Conservation (phyloP, 1,140 invertebrate species). For the Hyphantria cunea region DNA sequence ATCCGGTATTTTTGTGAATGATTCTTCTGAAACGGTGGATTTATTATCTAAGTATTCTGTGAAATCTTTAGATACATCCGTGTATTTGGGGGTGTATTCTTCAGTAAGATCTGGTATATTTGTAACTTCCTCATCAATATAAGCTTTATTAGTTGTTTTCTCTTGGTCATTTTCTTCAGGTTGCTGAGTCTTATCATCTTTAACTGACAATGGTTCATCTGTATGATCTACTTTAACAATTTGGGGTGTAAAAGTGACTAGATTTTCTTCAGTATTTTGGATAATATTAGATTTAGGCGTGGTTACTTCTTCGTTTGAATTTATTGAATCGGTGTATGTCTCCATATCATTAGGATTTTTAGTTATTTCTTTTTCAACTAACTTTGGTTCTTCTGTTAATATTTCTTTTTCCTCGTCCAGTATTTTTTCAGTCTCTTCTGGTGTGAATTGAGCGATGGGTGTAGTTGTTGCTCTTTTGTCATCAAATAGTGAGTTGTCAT, state of each 20-base stretch:
- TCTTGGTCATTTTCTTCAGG: neutral
- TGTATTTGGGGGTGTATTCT: neutral
- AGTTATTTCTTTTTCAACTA: neutral
- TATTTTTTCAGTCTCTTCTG: neutral
- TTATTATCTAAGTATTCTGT: neutral
- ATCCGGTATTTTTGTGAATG: neutral
- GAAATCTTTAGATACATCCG: neutral
- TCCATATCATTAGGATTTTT: slow-evolving; percentile 1
- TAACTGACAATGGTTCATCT: neutral
- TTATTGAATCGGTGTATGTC: neutral
- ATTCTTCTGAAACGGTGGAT: neutral
- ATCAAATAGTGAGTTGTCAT: neutral
- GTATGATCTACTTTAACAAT: neutral
- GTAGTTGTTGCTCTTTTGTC: neutral
- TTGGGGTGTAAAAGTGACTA: too few species aligned
- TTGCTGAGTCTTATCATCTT: neutral
- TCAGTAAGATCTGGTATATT: neutral
- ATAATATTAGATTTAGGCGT: too few species aligned
- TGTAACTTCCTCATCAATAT: neutral
- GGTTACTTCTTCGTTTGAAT: too few species aligned
- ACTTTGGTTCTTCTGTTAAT: neutral
- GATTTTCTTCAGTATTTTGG: too few species aligned
- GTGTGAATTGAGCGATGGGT: neutral
- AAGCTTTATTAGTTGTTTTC: neutral
- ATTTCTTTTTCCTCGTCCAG: neutral